phyloP scores from a whole-genome alignment of 2,113 vertebrate genomes.

The Phylloscopus whistleri region DNA sequence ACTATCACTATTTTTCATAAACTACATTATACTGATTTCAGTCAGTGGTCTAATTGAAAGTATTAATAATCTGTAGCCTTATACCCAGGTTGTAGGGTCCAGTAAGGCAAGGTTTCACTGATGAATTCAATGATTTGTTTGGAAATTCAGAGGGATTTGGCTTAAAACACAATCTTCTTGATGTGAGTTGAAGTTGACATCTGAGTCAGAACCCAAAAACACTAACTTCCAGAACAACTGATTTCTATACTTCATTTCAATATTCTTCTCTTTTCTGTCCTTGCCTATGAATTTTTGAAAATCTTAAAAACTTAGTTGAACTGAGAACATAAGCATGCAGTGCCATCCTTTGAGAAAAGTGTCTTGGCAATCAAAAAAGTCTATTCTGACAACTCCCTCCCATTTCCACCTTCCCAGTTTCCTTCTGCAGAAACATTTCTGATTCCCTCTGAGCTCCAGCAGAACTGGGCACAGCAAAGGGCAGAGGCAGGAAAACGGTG shows the following conservation, averaged over 20 bases:
- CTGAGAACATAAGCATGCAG: background rate
- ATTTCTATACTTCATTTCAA: background rate
- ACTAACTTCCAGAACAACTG: background rate
- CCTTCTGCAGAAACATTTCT: background rate
- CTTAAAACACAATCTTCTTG: background rate
- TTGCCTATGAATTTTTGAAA: background rate
- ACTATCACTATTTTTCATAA: background rate
- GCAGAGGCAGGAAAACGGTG: background rate
- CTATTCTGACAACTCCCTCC: background rate
- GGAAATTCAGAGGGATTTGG: background rate
- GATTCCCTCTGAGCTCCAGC: background rate
- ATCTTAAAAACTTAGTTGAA: background rate
- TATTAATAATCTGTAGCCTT: background rate
- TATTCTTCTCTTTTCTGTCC: background rate
- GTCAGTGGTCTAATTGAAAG: background rate
- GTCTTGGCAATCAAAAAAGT: background rate
- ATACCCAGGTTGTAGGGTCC: background rate
- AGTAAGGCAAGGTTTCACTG: background rate
- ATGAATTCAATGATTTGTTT: background rate
- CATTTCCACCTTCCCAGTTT: background rate
- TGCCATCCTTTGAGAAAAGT: background rate
- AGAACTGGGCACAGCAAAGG: background rate
- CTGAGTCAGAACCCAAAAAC: background rate
- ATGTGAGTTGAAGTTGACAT: background rate
- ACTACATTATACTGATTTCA: background rate